Evolutionary conservation across 2,113 vertebrate species (phyloP), one percentile per base, ranked within the genome.

Genomic region (Perca fluviatilis): DNA sequence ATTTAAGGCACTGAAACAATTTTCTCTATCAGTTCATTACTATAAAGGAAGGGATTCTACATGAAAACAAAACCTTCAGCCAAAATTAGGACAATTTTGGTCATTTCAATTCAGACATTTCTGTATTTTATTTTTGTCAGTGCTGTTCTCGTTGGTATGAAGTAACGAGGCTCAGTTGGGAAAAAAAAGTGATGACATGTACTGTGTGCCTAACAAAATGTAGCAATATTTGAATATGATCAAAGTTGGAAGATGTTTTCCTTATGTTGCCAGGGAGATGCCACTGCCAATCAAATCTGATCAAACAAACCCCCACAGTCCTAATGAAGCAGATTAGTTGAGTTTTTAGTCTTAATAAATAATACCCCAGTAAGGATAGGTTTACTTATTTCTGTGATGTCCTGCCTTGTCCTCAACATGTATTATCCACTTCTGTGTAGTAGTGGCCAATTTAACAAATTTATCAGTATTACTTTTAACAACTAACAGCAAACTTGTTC

Each of bases 401-500:
- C 21, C 21, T 18, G 14, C 14, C 18, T 50, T 47, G 8, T 43
- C 36, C 8, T n/a, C 16, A 16, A 6, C n/a, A n/a, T 47, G 50
- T 74, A 14, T 73, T 56, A 8, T 40, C 43, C 18, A 56, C 40
- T n/a, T 54, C 16, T 46, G 46, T 75, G 33, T 69, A 30, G 14
- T 8, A 33, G 53, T n/a, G 68, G 73, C 61, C 2, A 15, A 21
- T 33, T 49, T 19, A 51, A 53, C 43, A 51, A 9, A 63, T 64
- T 58, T 60, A 19, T 53, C 27, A 54, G 14, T 25, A n/a, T 58
- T 40, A 53, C 27, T 46, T 74, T 73, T 53, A 65, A 49, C 53
- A 74, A 51, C 19, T 30, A 64, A 49, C 53, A 74, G 57, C 19
- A 23, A 64, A 23, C 74, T 46, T 6, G 30, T 53, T 61, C 15